Percentiles rank a stretch among this genome's conserved stretches.
These are phyloP conservation scores for Drosophila acutilabella DNA, from an alignment of 2,888 invertebrate species.

Conservation along the genomic window DNA sequence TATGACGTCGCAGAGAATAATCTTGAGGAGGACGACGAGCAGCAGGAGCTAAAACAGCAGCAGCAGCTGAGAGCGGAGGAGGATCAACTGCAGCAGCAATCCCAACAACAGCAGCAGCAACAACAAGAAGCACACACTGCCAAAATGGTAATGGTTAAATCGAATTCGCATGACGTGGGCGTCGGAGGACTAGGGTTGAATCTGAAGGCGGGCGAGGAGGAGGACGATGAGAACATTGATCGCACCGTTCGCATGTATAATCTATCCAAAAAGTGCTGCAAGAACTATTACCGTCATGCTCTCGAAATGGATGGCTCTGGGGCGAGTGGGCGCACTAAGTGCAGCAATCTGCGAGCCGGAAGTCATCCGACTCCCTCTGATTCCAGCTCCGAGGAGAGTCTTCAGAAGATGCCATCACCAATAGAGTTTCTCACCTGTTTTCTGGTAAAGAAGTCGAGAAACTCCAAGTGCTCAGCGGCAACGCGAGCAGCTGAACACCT, in stretches of 20 bases:
- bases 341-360: conserved; percentile 57
- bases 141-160: conserved; percentile 63
- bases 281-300: conserved; percentile 82
- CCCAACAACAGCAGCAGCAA: conserved; percentile 27
- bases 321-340: conserved; percentile 48
- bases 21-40: conserved; percentile 66
- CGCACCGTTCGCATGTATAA: conserved; percentile 84
- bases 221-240: conserved; percentile 82
- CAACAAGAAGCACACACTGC: conserved; percentile 33
- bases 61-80: conserved; percentile 28
- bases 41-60: conserved; percentile 28
- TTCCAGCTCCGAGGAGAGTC: conserved; percentile 83
- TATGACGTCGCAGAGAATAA: conserved; percentile 82
- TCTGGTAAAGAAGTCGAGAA: conserved; percentile 82
- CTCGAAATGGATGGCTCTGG: conserved; percentile 66
- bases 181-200: conserved; percentile 69
- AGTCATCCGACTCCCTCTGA: conserved; percentile 55
- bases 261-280: conserved; percentile 83
- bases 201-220: conserved; percentile 63
- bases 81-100: conserved; percentile 35
- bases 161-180: conserved; percentile 67
- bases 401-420: conserved; percentile 83
- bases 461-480: conserved; percentile 62
- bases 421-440: conserved; percentile 84
- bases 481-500: conserved; percentile 45